Conservation (phyloP, 2,888 invertebrate species). For the Pachycephus smyrnensis region DNA sequence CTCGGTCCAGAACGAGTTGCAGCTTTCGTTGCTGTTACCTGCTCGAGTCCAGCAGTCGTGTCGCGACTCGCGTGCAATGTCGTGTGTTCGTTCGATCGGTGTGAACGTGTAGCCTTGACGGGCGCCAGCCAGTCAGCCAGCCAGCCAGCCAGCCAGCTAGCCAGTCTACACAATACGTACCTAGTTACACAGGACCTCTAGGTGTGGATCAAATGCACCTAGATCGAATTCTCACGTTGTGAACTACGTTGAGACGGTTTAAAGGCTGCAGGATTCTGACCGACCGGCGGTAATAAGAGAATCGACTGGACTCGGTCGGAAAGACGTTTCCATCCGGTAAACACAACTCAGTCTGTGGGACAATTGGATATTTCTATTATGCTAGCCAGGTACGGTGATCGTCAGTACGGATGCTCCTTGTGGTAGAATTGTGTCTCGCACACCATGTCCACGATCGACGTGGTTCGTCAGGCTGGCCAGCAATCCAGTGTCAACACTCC, state of each 20-base stretch:
- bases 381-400: background rate
- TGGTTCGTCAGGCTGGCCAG: constrained; percentile 46
- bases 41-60: background rate
- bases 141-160: constrained; percentile 24
- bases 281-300: constrained; percentile 4
- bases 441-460: constrained; percentile 57
- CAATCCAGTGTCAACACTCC: constrained; percentile 26
- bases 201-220: background rate
- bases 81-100: background rate
- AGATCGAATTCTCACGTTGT: background rate
- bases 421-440: background rate
- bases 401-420: background rate
- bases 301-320: background rate
- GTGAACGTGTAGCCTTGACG: constrained; percentile 50
- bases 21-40: background rate
- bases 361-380: background rate
- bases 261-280: background rate
- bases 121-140: constrained; percentile 37
- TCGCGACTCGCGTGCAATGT: background rate
- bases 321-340: background rate
- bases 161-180: constrained; percentile 28
- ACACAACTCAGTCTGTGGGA: background rate
- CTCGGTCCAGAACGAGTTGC: constrained; percentile 1
- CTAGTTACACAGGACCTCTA: background rate
- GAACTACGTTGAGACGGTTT: background rate